Percentiles rank a stretch among this genome's conserved stretches.
phyloP scores from a whole-genome alignment of 1,140 invertebrate genomes.

The Drosophila bipectinata region DNA sequence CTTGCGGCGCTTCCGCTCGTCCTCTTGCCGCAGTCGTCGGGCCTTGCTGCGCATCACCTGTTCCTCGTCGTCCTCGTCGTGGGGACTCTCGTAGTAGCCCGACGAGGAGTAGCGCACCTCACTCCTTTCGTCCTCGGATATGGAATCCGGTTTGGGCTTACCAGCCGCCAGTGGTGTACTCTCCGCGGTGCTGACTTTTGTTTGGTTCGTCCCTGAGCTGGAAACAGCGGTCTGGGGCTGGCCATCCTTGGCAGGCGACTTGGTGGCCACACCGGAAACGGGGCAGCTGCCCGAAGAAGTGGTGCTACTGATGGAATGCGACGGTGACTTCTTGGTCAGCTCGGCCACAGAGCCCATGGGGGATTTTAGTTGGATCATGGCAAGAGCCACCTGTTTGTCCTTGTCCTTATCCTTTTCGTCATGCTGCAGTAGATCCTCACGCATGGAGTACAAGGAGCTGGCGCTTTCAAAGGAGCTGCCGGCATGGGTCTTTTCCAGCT shows the following conservation, averaged over 20 bases:
- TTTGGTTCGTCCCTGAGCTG: constrained; percentile 29
- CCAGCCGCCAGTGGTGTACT: not conserved
- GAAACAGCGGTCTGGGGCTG: constrained; percentile 61
- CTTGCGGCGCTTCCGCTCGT: constrained; percentile 79
- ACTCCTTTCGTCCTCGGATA: constrained; percentile 88
- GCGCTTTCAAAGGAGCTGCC: constrained; percentile 92
- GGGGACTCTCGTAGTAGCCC: constrained; percentile 91
- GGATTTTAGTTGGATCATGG: constrained; percentile 40
- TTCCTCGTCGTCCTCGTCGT: constrained; percentile 86
- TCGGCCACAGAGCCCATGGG: constrained; percentile 61
- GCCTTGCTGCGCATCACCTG: constrained; percentile 52
- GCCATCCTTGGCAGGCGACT: constrained; percentile 59
- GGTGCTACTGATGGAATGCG: constrained; percentile 86
- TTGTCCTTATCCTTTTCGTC: constrained; percentile 60
- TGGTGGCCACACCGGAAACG: constrained; percentile 84
- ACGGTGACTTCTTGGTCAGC: constrained; percentile 74
- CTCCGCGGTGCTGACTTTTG: constrained; percentile 49
- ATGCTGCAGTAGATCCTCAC: constrained; percentile 86
- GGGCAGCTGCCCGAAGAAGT: constrained; percentile 88
- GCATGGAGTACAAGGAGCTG: constrained; percentile 90
- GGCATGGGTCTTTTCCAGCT: constrained; percentile 86
- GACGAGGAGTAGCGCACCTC: constrained; percentile 89
- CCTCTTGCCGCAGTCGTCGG: constrained; percentile 71
- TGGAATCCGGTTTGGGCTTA: constrained; percentile 84
- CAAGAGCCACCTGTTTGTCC: not conserved